A percentile compares a stretch with the other conserved stretches of the same genome.
These are phyloP conservation scores for Tetramorium bicarinatum DNA, from an alignment of 2,888 invertebrate genomes.

Conservation along the genomic window DNA sequence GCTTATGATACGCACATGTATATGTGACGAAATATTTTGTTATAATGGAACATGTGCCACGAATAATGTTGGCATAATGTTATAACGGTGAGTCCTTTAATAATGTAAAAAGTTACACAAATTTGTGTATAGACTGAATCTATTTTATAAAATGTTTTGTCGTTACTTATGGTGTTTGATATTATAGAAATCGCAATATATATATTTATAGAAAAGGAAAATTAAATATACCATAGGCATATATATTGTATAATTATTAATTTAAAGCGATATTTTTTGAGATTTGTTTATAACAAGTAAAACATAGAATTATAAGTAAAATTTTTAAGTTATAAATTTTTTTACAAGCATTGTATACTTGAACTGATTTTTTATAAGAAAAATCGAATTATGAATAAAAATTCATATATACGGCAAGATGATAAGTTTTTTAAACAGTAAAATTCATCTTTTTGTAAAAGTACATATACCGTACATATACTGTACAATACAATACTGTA, in stretches of 20 bases:
- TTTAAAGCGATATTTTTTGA: constrained; percentile 13
- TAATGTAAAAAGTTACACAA: constrained; percentile 49
- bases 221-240: not conserved
- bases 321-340: constrained; percentile 15
- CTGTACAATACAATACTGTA: not conserved
- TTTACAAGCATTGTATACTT: not conserved
- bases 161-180: constrained; percentile 33
- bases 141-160: constrained; percentile 61
- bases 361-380: not conserved
- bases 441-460: constrained; percentile 51
- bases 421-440: constrained; percentile 39
- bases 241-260: constrained; percentile 31
- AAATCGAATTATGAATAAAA: constrained; percentile 19
- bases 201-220: not conserved
- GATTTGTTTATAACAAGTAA: constrained; percentile 18
- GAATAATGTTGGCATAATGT: constrained; percentile 13
- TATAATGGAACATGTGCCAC: constrained; percentile 40
- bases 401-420: constrained; percentile 20
- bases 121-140: constrained; percentile 65
- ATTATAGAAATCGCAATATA: not conserved
- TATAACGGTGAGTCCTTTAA: constrained; percentile 30
- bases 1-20: constrained; percentile 14
- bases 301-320: constrained; percentile 1
- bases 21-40: not conserved
- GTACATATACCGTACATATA: not conserved